These are phyloP conservation scores for Mamestra brassicae DNA, from an alignment of 2,888 invertebrate species.

Conservation along the genomic window DNA sequence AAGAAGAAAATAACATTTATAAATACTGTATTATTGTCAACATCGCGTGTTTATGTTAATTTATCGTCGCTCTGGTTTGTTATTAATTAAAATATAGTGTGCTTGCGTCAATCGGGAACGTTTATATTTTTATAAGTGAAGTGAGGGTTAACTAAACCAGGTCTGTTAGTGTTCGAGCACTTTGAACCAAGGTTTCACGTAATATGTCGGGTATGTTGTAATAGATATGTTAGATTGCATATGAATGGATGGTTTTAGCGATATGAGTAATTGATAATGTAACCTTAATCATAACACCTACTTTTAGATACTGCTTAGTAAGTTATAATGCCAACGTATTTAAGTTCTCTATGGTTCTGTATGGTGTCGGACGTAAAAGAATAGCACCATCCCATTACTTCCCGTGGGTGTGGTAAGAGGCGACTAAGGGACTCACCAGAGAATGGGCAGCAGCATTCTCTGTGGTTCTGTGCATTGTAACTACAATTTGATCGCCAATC, in stretches of 20 bases:
- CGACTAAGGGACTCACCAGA: no score
- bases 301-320: background rate
- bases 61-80: slow-evolving; percentile 42
- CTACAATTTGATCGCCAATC: no score
- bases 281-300: background rate
- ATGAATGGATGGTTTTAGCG: background rate
- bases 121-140: slow-evolving; percentile 39
- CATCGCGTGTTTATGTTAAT: slow-evolving; percentile 50
- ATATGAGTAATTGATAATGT: background rate
- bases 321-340: background rate
- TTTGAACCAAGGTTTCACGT: slow-evolving; percentile 9
- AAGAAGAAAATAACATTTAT: slow-evolving; percentile 47
- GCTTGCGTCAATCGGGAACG: slow-evolving; percentile 46
- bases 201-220: slow-evolving; percentile 6
- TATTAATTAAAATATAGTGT: slow-evolving; percentile 41
- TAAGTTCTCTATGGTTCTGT: background rate
- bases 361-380: no score
- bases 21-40: slow-evolving; percentile 51
- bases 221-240: background rate
- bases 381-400: no score
- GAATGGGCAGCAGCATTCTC: no score
- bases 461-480: no score
- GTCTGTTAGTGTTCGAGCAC: slow-evolving; percentile 33
- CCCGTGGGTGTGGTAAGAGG: no score
- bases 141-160: slow-evolving; percentile 46